Percentiles rank a stretch among this genome's conserved stretches.
phyloP scores from a whole-genome alignment of 2,797 vertebrate genomes.

The Hapalemur alaotrensis region DNA sequence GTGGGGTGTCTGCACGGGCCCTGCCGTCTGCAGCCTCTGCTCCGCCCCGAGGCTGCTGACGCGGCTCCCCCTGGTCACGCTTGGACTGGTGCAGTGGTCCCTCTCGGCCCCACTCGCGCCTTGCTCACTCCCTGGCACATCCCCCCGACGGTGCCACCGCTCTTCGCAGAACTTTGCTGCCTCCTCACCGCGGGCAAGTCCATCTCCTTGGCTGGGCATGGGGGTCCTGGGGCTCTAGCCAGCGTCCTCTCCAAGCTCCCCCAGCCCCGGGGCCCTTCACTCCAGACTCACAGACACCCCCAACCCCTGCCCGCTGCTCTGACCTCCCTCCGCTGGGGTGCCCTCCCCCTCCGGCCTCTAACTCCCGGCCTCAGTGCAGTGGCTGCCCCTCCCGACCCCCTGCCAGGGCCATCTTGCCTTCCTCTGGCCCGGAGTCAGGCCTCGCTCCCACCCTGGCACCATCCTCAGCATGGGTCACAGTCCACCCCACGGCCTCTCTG shows the following conservation, averaged over 20 bases:
- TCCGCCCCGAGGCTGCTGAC: rapidly evolving
- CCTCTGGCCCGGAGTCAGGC: rapidly evolving
- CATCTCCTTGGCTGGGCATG: background rate
- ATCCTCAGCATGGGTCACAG: too few relatives aligned
- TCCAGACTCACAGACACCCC: rapidly evolving
- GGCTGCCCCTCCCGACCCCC: background rate
- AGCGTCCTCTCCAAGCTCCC: background rate
- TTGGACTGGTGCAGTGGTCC: background rate
- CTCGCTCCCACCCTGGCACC: rapidly evolving
- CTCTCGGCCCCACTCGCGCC: rapidly evolving
- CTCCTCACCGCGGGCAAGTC: background rate
- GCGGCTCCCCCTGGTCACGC: rapidly evolving
- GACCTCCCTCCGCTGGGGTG: rapidly evolving
- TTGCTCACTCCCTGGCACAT: rapidly evolving
- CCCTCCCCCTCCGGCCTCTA: background rate
- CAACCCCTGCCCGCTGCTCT: rapidly evolving
- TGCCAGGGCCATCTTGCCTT: background rate
- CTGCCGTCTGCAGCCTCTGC: rapidly evolving
- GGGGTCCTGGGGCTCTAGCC: too few relatives aligned
- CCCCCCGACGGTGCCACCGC: rapidly evolving
- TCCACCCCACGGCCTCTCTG: rapidly evolving
- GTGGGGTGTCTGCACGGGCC: background rate
- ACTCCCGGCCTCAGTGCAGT: background rate
- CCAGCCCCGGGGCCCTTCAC: rapidly evolving
- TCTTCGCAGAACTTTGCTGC: background rate